Conservation (phyloP, 2,113 vertebrate species). For the Clarias batrachus region DNA sequence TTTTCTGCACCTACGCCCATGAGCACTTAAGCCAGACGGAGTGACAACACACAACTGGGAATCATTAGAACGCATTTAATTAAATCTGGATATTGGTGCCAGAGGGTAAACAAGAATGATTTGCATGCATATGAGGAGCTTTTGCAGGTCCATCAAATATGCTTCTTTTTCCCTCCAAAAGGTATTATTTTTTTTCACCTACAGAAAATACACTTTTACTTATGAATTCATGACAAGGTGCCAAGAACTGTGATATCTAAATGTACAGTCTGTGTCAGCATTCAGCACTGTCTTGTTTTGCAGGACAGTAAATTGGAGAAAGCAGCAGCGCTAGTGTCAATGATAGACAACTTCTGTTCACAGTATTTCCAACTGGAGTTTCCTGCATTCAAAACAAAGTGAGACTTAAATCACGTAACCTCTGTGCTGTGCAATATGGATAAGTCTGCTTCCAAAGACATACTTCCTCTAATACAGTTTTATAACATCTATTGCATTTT, state of each 20-base stretch:
- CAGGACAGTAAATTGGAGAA: constrained; percentile 41
- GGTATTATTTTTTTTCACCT: not conserved
- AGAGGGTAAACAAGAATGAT: constrained; percentile 10
- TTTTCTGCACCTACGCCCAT: not conserved
- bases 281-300: not conserved
- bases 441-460: not conserved
- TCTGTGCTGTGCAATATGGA: not conserved
- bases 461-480: not conserved
- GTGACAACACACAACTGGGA: not conserved
- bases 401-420: constrained; percentile 6
- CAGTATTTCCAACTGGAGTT: constrained; percentile 44
- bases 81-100: constrained; percentile 2
- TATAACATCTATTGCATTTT: not conserved
- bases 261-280: not conserved
- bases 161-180: not conserved
- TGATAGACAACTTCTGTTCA: constrained; percentile 34
- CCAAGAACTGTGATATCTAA: not conserved
- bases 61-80: not conserved
- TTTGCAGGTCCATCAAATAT: not conserved
- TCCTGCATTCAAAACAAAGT: constrained; percentile 40
- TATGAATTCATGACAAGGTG: not conserved
- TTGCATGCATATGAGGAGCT: not conserved
- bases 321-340: constrained; percentile 18
- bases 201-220: not conserved
- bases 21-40: not conserved